Evolutionary conservation across 1,140 invertebrate genomes (phyloP).

Genomic region (Portunus trituberculatus): DNA sequence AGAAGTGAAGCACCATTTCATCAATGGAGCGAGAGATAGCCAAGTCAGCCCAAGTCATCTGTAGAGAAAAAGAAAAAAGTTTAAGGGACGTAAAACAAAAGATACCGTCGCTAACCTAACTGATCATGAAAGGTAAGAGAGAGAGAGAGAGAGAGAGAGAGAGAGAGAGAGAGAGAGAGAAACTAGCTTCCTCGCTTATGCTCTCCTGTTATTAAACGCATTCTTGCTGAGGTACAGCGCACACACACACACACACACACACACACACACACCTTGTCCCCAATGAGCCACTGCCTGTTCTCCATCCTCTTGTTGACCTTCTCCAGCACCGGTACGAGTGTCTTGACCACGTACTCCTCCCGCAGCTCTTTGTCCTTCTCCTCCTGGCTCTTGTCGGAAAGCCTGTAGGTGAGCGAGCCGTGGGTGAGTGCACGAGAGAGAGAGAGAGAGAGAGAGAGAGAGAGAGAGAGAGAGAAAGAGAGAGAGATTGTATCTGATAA

Average conservation of each 20-base stretch:
- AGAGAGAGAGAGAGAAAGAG: too few species aligned
- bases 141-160: constrained; percentile 7
- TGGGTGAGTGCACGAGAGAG: too few species aligned
- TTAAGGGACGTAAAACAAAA: too few species aligned
- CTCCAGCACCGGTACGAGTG: neutral
- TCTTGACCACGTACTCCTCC: neutral
- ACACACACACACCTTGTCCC: neutral
- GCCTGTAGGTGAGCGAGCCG: neutral
- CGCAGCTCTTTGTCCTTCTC: neutral
- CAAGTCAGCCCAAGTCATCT: neutral
- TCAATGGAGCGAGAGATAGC: neutral
- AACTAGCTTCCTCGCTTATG: neutral
- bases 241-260: neutral
- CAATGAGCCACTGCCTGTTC: neutral
- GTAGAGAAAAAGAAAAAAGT: neutral
- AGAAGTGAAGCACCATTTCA: neutral
- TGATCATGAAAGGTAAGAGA: too few species aligned
- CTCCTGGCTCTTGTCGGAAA: neutral
- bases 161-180: too few species aligned
- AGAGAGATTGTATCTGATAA: too few species aligned
- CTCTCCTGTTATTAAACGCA: neutral
- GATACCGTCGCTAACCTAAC: too few species aligned
- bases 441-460: too few species aligned
- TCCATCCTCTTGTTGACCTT: neutral
- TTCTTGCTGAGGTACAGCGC: neutral